These are phyloP conservation scores for Paedocypris sp. DNA, from an alignment of 2,113 vertebrate species.

Conservation along the genomic window DNA sequence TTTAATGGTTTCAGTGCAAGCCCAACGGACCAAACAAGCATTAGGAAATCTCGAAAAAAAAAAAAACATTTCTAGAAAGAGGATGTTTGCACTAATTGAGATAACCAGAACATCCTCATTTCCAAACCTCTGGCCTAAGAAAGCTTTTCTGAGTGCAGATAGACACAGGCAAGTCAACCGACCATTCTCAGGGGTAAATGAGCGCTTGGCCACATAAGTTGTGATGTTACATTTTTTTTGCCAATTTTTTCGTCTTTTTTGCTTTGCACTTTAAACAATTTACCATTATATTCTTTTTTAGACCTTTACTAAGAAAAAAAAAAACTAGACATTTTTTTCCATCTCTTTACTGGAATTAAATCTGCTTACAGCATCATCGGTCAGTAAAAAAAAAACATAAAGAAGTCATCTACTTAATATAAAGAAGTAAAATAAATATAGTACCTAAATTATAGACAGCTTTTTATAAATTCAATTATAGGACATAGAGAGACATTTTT, in stretches of 20 bases:
- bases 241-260: neutral
- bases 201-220: constrained; percentile 3
- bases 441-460: too few relatives aligned
- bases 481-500: too few relatives aligned
- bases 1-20: too few relatives aligned
- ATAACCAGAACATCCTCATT: neutral
- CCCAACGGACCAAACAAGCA: neutral
- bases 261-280: neutral
- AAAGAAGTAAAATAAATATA: too few relatives aligned
- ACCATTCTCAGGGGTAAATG: neutral
- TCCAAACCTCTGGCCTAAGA: neutral
- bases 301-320: neutral
- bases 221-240: neutral
- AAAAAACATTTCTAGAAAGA: neutral
- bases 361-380: too few relatives aligned
- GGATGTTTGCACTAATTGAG: neutral
- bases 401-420: too few relatives aligned
- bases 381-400: too few relatives aligned
- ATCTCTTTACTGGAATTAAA: too few relatives aligned
- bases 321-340: too few relatives aligned
- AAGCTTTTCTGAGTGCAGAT: neutral
- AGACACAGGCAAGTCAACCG: neutral
- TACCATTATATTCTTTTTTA: neutral
- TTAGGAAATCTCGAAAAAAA: neutral
- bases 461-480: too few relatives aligned